Evolutionary conservation across 2,888 invertebrate species (phyloP), one percentile per base, ranked within the genome.

Genomic region (Tipula lateralis): DNA sequence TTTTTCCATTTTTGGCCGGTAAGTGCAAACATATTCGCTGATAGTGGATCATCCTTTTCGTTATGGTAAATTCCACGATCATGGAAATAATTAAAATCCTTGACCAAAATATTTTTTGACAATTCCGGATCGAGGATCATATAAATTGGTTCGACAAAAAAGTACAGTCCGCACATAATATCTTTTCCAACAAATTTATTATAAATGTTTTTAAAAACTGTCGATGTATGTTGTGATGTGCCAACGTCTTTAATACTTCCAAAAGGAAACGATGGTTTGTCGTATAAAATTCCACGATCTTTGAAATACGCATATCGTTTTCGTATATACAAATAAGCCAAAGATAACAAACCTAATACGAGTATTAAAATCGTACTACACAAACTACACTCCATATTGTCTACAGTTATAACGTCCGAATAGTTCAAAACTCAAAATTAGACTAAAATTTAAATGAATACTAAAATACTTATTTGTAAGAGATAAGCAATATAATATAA

Each of bases 1-100:
- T 88, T 87, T 81, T 89, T 91, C 92, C 92, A 92, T 83, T 90
- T 88, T 1, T 88, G 87, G 1, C 90, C 91, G 1, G 89, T 89
- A 30, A 90, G 84, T n/a, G 86, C 86, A 7, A 90, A 86, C 5
- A 91, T 86, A 85, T 90, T 88, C 0, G 86, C 89, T 0, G 88
- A 86, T 1, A 91, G 36, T 0, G 91, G 90, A 86, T 90, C 90
- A n/a, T n/a, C 44, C n/a, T 4, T 85, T 6, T 88, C 89, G 85
- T 90, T 88, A 13, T 86, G 84, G n/a, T 86, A 88, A 29, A 89
- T 85, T 0, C 89, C 89, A 5, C 89, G 89, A 86, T 90, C 88
- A 7, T 87, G 87, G 85, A 91, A 91, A 83, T 89, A 87, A 0
- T 86, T 84, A 85, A 91, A 91, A 85, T 91, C 90, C 80, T 88